Conservation (phyloP, 2,888 invertebrate genomes). For the Orthosia gracilis region DNA sequence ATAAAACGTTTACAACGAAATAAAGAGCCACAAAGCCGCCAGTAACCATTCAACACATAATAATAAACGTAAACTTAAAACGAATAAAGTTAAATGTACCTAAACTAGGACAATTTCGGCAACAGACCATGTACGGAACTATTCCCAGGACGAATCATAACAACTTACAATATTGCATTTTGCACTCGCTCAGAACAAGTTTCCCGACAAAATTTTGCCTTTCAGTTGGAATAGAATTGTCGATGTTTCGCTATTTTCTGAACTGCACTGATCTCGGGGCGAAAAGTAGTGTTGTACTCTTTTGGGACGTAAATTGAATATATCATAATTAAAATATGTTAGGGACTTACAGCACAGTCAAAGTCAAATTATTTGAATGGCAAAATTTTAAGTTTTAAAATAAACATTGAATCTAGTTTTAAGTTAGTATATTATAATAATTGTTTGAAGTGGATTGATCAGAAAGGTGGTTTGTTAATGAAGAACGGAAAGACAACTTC, state of each 20-base stretch:
- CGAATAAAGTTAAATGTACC: slow-evolving; percentile 65
- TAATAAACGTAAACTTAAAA: slow-evolving; percentile 60
- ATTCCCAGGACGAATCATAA: slow-evolving; percentile 69
- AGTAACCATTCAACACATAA: slow-evolving; percentile 46
- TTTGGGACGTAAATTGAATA: slow-evolving; percentile 1
- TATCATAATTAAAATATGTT: background rate
- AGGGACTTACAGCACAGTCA: background rate
- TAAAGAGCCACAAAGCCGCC: slow-evolving; percentile 39
- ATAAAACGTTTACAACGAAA: slow-evolving; percentile 44
- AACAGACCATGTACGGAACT: slow-evolving; percentile 50
- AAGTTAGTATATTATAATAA: too few species aligned
- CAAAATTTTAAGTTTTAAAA: too few species aligned
- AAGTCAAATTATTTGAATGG: too few species aligned
- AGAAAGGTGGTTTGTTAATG: too few species aligned
- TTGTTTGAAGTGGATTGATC: too few species aligned
- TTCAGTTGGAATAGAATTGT: slow-evolving; percentile 61
- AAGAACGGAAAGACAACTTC: too few species aligned
- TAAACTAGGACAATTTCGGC: slow-evolving; percentile 65
- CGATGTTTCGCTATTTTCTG: slow-evolving; percentile 57
- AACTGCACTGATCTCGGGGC: slow-evolving; percentile 40
- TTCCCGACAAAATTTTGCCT: slow-evolving; percentile 56
- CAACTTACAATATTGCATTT: slow-evolving; percentile 72
- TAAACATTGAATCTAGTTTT: too few species aligned
- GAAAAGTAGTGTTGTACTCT: slow-evolving; percentile 28
- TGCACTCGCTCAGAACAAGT: slow-evolving; percentile 64